phyloP scores from a whole-genome alignment of 1,140 invertebrate genomes.

The Philaenus spumarius region DNA sequence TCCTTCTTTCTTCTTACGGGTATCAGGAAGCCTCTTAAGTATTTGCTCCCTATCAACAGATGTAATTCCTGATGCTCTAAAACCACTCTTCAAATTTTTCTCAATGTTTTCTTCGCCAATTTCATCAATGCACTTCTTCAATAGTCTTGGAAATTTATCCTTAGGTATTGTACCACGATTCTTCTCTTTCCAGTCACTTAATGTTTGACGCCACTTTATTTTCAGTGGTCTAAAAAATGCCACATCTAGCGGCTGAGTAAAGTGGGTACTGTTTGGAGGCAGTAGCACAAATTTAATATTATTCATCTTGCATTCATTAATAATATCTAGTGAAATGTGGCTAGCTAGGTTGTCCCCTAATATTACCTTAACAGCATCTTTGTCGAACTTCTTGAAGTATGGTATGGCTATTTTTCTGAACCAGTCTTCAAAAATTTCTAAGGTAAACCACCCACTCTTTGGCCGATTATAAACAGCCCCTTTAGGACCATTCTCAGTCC shows the following conservation, averaged over 20 bases:
- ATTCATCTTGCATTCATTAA: constrained; percentile 33
- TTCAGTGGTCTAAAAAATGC: no score
- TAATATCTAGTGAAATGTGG: constrained; percentile 35
- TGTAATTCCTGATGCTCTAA: constrained; percentile 31
- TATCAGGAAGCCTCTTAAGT: constrained; percentile 16
- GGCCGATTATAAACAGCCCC: constrained; percentile 34
- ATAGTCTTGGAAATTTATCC: constrained; percentile 23
- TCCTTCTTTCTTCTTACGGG: not conserved
- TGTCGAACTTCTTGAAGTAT: constrained; percentile 25
- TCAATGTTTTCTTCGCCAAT: constrained; percentile 14
- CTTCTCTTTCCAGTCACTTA: constrained; percentile 32
- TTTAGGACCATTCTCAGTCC: constrained; percentile 33
- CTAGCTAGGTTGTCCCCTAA: constrained; percentile 39
- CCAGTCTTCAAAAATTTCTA: constrained; percentile 36
- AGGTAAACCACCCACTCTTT: constrained; percentile 35
- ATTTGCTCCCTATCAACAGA: no score
- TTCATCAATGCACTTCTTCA: constrained; percentile 21
- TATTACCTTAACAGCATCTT: constrained; percentile 26
- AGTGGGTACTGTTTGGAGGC: no score
- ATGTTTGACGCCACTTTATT: no score
- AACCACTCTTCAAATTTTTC: constrained; percentile 28
- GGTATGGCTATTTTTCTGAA: constrained; percentile 31
- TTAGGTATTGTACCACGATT: constrained; percentile 17
- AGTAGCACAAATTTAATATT: constrained; percentile 38
- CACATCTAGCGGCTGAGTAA: no score